Conservation (phyloP, 2,888 invertebrate species). For the Catocala sponsa region DNA sequence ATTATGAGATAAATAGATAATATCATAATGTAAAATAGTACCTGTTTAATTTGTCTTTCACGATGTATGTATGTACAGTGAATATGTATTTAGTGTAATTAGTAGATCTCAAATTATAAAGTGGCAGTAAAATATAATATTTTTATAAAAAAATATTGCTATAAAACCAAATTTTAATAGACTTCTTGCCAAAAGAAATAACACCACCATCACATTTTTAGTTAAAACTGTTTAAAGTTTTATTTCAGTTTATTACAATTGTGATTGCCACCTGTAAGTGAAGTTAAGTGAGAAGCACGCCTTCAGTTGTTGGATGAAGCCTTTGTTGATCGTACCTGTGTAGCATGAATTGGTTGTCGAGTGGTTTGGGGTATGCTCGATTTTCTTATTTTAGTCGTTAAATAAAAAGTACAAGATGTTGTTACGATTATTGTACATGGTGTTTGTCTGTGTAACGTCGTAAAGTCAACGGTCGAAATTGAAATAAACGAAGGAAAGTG, state of each 20-base stretch:
- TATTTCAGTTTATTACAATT: conserved; percentile 25
- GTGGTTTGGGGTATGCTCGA: conserved; percentile 36
- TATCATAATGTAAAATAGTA: conserved; percentile 53
- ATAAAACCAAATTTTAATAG: conserved; percentile 42
- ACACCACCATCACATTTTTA: conserved; percentile 18
- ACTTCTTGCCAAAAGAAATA: conserved; percentile 43
- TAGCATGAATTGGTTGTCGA: conserved; percentile 18
- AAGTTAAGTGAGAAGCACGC: too few relatives aligned
- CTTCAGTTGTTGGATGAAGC: conserved; percentile 24
- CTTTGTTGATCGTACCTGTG: conserved; percentile 20
- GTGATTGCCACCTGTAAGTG: conserved; percentile 25
- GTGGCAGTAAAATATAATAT: conserved; percentile 52
- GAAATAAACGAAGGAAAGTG: conserved; percentile 27
- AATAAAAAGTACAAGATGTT: conserved; percentile 57
- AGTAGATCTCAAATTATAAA: conserved; percentile 58
- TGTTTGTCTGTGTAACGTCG: conserved; percentile 37
- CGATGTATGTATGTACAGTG: conserved; percentile 38
- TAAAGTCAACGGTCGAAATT: conserved; percentile 29
- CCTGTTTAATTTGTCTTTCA: conserved; percentile 48
- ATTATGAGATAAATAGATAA: conserved; percentile 17
- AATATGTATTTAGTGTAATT: conserved; percentile 50
- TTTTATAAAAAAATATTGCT: conserved; percentile 47
- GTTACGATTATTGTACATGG: conserved; percentile 36
- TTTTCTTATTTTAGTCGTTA: conserved; percentile 47
- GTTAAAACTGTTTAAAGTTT: conserved; percentile 18